phyloP scores from a whole-genome alignment of 2,113 vertebrate genomes.

The Romanogobio albipinnatus region DNA sequence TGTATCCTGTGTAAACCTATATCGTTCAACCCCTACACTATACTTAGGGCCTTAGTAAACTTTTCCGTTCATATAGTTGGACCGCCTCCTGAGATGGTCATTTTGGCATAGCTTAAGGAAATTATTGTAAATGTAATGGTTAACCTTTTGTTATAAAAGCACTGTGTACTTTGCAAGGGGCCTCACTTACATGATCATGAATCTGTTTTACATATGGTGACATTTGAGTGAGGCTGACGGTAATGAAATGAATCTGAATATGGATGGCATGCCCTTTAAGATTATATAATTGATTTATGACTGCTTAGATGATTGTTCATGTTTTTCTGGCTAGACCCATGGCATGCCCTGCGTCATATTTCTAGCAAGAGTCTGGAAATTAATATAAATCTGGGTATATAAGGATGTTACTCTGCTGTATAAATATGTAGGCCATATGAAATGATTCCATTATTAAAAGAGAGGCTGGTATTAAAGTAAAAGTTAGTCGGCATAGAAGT shows the following conservation, averaged over 20 bases:
- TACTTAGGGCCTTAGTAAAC: background rate
- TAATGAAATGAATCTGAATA: constrained; percentile 18
- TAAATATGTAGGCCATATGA: constrained; percentile 38
- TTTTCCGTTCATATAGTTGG: background rate
- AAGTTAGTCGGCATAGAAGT: background rate
- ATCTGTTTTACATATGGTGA: constrained; percentile 27
- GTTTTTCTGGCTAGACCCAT: constrained; percentile 15
- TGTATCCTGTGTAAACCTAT: background rate
- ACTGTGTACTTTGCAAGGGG: background rate
- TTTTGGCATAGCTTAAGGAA: background rate
- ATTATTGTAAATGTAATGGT: constrained; percentile 14
- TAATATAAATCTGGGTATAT: constrained; percentile 2
- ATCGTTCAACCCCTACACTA: background rate
- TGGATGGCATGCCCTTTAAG: background rate
- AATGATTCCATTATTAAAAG: background rate
- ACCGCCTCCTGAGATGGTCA: background rate
- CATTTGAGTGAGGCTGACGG: constrained; percentile 17
- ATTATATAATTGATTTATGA: constrained; percentile 27
- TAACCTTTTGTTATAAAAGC: constrained; percentile 16
- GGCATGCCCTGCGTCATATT: constrained; percentile 22
- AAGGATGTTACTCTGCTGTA: constrained; percentile 7
- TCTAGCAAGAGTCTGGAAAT: constrained; percentile 31
- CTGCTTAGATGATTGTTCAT: constrained; percentile 15
- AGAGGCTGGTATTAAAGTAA: constrained; percentile 33
- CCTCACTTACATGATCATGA: constrained; percentile 10